These are phyloP conservation scores for Atherinomorus stipes DNA, from an alignment of 2,113 vertebrate species.

Conservation along the genomic window DNA sequence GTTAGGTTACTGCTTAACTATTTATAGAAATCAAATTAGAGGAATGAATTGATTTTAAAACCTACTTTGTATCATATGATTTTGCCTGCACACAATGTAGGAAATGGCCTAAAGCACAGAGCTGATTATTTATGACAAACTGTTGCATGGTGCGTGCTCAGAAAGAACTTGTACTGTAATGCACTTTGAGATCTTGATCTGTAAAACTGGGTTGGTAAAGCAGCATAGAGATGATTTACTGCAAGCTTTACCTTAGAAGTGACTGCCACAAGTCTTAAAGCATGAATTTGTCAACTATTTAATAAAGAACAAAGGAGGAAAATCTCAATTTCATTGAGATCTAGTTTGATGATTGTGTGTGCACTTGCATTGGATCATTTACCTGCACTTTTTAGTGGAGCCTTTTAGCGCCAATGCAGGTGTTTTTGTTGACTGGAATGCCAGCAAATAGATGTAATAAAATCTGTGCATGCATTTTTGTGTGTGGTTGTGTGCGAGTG, in stretches of 20 bases:
- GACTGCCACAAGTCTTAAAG: background rate
- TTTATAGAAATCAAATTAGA: slow-evolving; percentile 13
- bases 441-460: background rate
- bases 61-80: slow-evolving; percentile 2
- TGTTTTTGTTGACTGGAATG: slow-evolving; percentile 1
- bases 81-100: background rate
- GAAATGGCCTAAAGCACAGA: slow-evolving; percentile 6
- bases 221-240: background rate
- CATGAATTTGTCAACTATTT: background rate
- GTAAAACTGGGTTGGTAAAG: background rate
- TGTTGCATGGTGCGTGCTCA: background rate
- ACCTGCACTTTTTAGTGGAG: background rate
- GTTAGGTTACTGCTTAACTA: background rate
- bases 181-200: background rate
- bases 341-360: too few species aligned
- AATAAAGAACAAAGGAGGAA: background rate
- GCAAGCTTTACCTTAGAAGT: background rate
- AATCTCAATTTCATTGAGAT: too few species aligned
- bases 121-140: slow-evolving; percentile 5
- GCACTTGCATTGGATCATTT: background rate
- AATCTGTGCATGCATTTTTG: background rate
- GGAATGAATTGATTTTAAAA: background rate
- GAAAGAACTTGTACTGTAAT: background rate
- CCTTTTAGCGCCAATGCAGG: background rate
- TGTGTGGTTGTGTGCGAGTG: slow-evolving; percentile 14